A percentile compares a stretch with the other conserved stretches of the same genome.
Evolutionary conservation across 2,888 invertebrate species (phyloP).

Genomic region (Machimus rusticus): DNA sequence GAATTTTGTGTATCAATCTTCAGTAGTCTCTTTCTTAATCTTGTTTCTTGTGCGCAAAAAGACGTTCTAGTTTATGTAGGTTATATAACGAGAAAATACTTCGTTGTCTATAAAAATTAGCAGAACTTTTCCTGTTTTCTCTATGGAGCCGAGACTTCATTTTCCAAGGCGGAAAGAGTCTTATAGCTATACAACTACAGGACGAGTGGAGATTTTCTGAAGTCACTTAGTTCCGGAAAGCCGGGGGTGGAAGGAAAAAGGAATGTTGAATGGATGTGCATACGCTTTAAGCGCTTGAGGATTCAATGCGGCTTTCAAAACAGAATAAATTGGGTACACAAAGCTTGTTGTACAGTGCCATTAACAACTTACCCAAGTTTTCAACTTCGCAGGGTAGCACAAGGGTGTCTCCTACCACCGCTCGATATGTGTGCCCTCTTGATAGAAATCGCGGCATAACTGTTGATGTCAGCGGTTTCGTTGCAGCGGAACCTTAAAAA

Average conservation of each 20-base stretch:
- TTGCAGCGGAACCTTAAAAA: conserved; percentile 54
- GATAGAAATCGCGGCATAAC: conserved; percentile 73
- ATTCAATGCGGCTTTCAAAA: not conserved
- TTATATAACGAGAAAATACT: not conserved
- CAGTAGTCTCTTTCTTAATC: not conserved
- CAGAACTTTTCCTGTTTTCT: not conserved
- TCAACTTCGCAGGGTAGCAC: conserved; percentile 83
- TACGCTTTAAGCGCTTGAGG: not conserved
- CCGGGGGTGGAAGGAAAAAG: not conserved
- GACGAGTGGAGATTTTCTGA: not conserved
- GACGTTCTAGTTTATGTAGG: not conserved
- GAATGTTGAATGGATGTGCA: not conserved
- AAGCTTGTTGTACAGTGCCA: conserved; percentile 10
- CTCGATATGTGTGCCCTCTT: conserved; percentile 78
- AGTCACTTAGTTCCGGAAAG: not conserved
- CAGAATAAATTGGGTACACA: not conserved
- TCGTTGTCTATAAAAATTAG: conserved; percentile 7
- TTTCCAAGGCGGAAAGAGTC: not conserved
- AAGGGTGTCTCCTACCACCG: conserved; percentile 79
- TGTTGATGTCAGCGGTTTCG: conserved; percentile 55
- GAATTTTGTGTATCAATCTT: not conserved
- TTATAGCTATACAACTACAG: not conserved
- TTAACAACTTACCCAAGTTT: conserved; percentile 72
- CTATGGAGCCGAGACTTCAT: not conserved
- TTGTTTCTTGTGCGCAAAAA: not conserved